Percentiles rank a stretch among this genome's conserved stretches.
Evolutionary conservation across 2,113 vertebrate genomes (phyloP).

Genomic region (Eublepharis macularius): DNA sequence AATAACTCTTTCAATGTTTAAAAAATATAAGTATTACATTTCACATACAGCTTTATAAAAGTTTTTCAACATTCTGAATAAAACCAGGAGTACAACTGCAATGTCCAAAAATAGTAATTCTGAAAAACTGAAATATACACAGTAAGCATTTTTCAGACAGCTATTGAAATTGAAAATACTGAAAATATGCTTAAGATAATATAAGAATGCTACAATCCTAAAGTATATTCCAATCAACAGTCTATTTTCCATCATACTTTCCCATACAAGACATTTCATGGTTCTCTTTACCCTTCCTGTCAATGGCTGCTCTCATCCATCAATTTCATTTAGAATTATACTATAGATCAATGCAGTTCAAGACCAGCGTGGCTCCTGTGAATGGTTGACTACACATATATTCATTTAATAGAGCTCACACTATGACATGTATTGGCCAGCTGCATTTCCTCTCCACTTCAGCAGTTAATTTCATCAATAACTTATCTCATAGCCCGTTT

Average conservation of each 20-base stretch:
- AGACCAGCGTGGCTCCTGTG: conserved; percentile 78
- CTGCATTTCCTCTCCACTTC: conserved; percentile 76
- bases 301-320: conserved; percentile 89
- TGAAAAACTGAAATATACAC: not conserved
- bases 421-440: conserved; percentile 73
- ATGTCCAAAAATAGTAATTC: conserved; percentile 17
- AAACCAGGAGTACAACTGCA: not conserved
- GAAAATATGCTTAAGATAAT: conserved; percentile 21
- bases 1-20: conserved; percentile 15
- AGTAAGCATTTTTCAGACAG: conserved; percentile 9
- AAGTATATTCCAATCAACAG: conserved; percentile 68
- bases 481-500: conserved; percentile 69
- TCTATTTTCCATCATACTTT: conserved; percentile 84
- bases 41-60: not conserved
- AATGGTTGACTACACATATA: conserved; percentile 70
- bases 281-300: conserved; percentile 90
- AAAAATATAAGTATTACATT: not conserved
- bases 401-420: conserved; percentile 75
- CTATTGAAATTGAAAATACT: not conserved
- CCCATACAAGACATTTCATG: conserved; percentile 84
- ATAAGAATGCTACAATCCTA: not conserved
- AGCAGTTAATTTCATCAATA: conserved; percentile 78
- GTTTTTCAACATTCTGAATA: conserved; percentile 1
- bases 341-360: conserved; percentile 90
- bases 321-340: conserved; percentile 94